Conservation (phyloP, 2,888 invertebrate genomes). For the Balanococcus diminutus region DNA sequence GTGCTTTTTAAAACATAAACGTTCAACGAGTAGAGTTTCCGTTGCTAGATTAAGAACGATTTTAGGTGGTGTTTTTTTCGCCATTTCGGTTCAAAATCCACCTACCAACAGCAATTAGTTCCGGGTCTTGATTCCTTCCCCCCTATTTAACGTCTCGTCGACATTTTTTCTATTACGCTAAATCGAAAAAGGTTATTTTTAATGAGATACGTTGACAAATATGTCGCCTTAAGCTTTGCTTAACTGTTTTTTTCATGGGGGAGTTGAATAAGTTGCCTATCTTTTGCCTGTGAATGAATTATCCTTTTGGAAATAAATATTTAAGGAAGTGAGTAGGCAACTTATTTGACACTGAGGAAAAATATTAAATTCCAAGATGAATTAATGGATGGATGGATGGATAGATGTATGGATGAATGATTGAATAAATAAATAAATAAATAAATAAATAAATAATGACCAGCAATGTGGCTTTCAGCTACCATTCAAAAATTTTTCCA, state of each 20-base stretch:
- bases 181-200: neutral
- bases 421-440: too few species aligned
- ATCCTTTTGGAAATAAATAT: neutral
- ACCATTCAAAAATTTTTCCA: too few species aligned
- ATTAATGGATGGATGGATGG: too few species aligned
- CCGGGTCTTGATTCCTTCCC: conserved; percentile 6
- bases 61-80: neutral
- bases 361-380: too few species aligned
- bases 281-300: neutral
- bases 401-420: too few species aligned
- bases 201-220: neutral
- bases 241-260: neutral
- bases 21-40: neutral
- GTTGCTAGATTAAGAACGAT: neutral
- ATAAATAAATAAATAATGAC: too few species aligned
- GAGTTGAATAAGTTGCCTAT: neutral
- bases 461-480: too few species aligned
- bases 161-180: neutral
- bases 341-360: too few species aligned
- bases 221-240: neutral
- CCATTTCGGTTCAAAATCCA: neutral
- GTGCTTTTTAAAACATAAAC: conserved; percentile 21
- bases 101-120: conserved; percentile 1
- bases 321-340: too few species aligned
- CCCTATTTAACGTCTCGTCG: neutral